Base-by-base conservation (phyloP, 92 coral and sea anemone species). In the Umimayanthus chanpuru region DNA sequence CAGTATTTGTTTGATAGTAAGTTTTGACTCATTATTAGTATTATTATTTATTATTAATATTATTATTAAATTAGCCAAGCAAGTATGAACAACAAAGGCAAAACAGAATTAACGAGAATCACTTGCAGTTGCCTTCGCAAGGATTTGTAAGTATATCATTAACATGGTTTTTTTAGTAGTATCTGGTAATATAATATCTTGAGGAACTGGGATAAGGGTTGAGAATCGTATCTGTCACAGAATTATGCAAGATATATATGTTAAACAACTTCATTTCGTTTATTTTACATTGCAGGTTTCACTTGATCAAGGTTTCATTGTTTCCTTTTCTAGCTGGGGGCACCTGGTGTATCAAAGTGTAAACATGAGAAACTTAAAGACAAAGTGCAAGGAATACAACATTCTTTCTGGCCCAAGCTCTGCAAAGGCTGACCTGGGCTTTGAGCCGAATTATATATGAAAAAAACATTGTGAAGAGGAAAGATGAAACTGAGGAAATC, bases 61-160 rank as follows among this genome's bases (percentile, higher is more conserved):
- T 41, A 41, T 41, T 41, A 41, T 41, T 41, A 41, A 1, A 1
- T 30, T 32, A 80, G 72, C 85, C 85, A 80, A 80, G 72, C 50
- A 18, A 29, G 72, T 80, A 80, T 58, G 85, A 80, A 58, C 85
- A 80, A 23, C 32, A 80, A 20, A 32, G 85, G 12, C 47, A 56
- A 61, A 58, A 32, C 25, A 58, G 26, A 29, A 80, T 80, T 32
- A 56, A 58, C 32, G 72, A 58, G 28, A 80, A 80, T 21, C 30
- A 80, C 30, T 80, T 58, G 72, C 73, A 58, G 72, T 29, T 80
- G 47, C 85, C 49, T 26, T 58, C 28, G 28, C 72, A 56, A 61
- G 85, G 85, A 80, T 80, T 80, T 80, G 85, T 80, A 80, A 80
- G 85, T 80, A 30, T 80, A 80, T 56, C 84, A 80, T 80, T 30